These are phyloP conservation scores for Neogale vison DNA, from an alignment of 2,113 vertebrate species.

Conservation along the genomic window DNA sequence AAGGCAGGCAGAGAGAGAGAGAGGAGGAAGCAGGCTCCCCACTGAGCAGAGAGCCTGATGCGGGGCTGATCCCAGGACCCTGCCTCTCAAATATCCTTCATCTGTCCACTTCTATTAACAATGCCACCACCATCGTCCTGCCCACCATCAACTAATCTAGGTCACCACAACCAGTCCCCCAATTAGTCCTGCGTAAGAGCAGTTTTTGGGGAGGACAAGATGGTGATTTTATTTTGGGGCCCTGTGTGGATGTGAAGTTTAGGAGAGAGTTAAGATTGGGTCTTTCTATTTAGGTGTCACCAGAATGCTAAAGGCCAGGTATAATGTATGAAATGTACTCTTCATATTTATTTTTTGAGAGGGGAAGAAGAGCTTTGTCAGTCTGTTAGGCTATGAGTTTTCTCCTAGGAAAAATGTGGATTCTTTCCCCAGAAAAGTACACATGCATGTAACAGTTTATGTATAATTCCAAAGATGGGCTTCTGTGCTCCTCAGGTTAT, in stretches of 20 bases:
- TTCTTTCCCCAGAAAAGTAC: neutral
- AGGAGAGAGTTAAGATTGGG: neutral
- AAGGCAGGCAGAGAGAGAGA: too few species aligned
- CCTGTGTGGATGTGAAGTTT: neutral
- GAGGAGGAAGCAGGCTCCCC: too few species aligned
- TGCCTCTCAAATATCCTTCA: too few species aligned
- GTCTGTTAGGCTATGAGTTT: neutral
- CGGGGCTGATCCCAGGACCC: too few species aligned
- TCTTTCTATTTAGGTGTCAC: neutral
- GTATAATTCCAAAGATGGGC: neutral
- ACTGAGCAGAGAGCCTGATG: too few species aligned
- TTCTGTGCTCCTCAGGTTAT: neutral
- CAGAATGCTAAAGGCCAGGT: neutral
- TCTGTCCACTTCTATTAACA: too few species aligned
- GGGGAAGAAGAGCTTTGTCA: neutral
- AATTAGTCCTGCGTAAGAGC: too few species aligned
- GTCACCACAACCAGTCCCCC: too few species aligned
- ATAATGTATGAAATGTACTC: neutral
- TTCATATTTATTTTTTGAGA: constrained; percentile 7
- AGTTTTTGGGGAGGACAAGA: neutral
- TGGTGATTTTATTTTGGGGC: neutral
- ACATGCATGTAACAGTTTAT: neutral
- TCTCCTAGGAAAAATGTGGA: neutral
- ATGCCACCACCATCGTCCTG: too few species aligned
- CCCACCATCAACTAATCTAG: too few species aligned